Evolutionary conservation across 2,888 invertebrate genomes (phyloP), one percentile per base, ranked within the genome.

Genomic region (Xestia rhomboidea): DNA sequence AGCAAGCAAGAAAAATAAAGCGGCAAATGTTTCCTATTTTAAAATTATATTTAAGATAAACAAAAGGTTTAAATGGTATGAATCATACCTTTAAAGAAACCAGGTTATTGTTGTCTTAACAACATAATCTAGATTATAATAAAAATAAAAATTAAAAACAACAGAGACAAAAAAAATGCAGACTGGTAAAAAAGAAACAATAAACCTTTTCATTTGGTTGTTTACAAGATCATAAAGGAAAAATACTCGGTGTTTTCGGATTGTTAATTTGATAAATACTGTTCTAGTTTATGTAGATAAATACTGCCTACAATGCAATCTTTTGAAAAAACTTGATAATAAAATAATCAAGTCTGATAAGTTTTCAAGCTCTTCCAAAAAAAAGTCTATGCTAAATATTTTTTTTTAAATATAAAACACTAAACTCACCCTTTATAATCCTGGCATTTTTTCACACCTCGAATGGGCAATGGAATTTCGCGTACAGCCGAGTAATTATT

Each of bases 371-470:
- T 60, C 27, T 57, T 54, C 30, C 0, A 34, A 60, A 64, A 69
- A 57, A 64, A 54, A n/a, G 38, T 11, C 2, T 15, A 60, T 7
- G 30, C 18, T 1, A 60, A 6, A 27, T 13, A 21, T 10, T 11
- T 10, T 18, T 34, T 8, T 34, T 34, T 10, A 34, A 64, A 49
- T 57, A 46, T 6, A 72, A 60, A 74, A 44, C 34, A 83, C 51
- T 34, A 46, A 68, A 83, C 89, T 88, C 68, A 88, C 88, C 88
- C 71, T 18, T 67, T 68, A 70, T 18, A 54, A 70, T 30, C 38
- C 74, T 68, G 54, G 68, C 82, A 77, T 75, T 57, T 68, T 81
- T 80, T 77, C 66, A 51, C 76, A 71, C 62, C 60, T 67, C 68
- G n/a, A 54, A 73, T 60, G 62, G 46, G 71, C 64, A 81, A 73